These are phyloP conservation scores for Anas flavirostris DNA, from an alignment of 2,797 vertebrate species.

Conservation along the genomic window DNA sequence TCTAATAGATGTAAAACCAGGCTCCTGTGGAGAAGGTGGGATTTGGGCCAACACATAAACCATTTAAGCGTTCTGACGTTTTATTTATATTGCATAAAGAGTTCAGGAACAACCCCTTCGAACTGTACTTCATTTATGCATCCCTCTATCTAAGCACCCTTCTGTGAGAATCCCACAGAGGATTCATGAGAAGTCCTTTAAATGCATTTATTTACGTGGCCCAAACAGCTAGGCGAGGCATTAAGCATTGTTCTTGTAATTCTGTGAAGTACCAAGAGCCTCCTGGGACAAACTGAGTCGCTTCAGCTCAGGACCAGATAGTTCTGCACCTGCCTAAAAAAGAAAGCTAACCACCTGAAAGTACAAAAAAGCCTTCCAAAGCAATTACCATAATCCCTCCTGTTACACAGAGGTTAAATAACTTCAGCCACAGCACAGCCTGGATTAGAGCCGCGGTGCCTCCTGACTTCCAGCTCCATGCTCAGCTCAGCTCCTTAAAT, in stretches of 20 bases:
- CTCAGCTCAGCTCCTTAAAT: constrained; percentile 24
- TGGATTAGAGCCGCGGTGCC: background rate
- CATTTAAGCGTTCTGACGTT: background rate
- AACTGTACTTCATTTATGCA: background rate
- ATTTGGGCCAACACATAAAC: background rate
- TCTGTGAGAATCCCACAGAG: background rate
- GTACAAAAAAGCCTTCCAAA: constrained; percentile 13
- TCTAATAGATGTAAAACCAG: background rate
- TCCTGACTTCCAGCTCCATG: background rate
- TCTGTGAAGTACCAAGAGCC: background rate
- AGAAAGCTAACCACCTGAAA: background rate
- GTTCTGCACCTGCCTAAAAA: background rate
- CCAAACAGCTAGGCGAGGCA: background rate
- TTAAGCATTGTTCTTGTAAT: background rate
- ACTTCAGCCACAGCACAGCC: background rate
- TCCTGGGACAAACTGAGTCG: background rate
- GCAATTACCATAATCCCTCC: constrained; percentile 25
- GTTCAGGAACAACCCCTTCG: background rate
- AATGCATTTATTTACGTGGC: background rate
- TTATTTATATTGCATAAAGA: background rate
- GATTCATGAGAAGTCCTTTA: background rate
- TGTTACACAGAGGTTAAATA: constrained; percentile 43
- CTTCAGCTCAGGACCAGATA: background rate
- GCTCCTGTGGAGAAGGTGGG: background rate
- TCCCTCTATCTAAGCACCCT: background rate